Conservation (phyloP, 2,113 vertebrate genomes). For the Camelus bactrianus region DNA sequence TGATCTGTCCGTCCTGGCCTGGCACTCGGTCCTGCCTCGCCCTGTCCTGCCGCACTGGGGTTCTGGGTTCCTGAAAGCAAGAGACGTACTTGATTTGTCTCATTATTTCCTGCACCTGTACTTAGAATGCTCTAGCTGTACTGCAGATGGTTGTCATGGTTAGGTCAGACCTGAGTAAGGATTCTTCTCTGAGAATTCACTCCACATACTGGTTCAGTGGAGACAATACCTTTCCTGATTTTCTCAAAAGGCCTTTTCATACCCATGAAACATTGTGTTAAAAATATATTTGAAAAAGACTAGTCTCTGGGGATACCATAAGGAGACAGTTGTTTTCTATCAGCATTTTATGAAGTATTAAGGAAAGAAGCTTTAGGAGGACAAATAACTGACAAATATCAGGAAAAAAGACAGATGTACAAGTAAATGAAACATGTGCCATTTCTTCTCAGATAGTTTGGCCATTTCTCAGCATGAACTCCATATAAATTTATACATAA, state of each 20-base stretch:
- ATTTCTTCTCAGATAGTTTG: background rate
- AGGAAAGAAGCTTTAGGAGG: background rate
- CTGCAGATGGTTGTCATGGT: background rate
- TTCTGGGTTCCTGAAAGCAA: background rate
- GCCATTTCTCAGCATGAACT: background rate
- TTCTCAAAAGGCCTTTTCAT: conserved; percentile 20
- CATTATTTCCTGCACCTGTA: background rate
- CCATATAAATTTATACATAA: background rate
- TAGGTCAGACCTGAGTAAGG: background rate
- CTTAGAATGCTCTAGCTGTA: background rate
- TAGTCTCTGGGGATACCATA: background rate
- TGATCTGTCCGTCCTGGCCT: background rate
- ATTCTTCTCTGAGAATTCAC: background rate
- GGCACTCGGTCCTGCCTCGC: background rate
- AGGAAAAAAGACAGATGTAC: background rate
- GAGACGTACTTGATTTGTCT: background rate
- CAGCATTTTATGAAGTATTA: background rate
- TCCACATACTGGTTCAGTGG: background rate
- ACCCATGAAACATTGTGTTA: background rate
- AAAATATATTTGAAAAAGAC: background rate
- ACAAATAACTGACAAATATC: background rate
- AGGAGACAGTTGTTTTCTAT: background rate
- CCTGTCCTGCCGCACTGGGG: background rate
- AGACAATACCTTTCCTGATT: background rate
- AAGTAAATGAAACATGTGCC: conserved; percentile 12